Base-by-base conservation (phyloP, 2,113 vertebrate genomes). In the Noturus placidus region DNA sequence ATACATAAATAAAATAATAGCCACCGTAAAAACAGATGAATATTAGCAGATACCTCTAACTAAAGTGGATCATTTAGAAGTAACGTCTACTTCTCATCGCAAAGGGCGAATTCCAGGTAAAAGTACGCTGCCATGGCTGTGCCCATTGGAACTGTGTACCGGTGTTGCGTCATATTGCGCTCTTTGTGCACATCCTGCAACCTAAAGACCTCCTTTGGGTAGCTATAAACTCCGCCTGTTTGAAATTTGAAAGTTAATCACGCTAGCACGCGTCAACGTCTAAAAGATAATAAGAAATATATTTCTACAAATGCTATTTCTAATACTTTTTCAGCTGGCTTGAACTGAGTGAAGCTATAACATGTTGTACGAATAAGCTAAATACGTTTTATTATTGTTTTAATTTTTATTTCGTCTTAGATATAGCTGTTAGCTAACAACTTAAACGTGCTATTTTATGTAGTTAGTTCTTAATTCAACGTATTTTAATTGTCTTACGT, bases 81-180 rank as follows among this genome's bases (percentile, higher is more conserved):
- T 42, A 57, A 57, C 4, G 42, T 38, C 59, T 81, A 81, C 20
- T 33, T 17, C 13, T 79, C 65, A 88, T 79, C 56, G 27, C 46
- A 86, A 87, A 91, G 89, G 89, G 63, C 90, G 82, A 91, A 88
- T 76, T 83, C 79, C 77, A 46, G 27, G 15, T 70, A 35, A 57
- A 27, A 74, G 22, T 57, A 59, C 30, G 35, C 83, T 72, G 72
- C 88, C 82, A 86, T 85, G 42, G 78, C 84, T 82, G 82, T n/a
- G 59, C 25, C 70, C 59, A 63, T 20, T 76, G 56, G 20, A 38
- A 69, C 61, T 54, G n/a, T 54, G 85, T n/a, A 35, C 88, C n/a
- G 79, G 85, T 69, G 83, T 72, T 61, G 10, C 15, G 38, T n/a
- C 46, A 30, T 22, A 52, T 10, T 3, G 69, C 27, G 81, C 14